Evolutionary conservation across 2,797 vertebrate genomes (phyloP), one percentile per base, ranked within the genome.

Genomic region (Zalophus californianus): DNA sequence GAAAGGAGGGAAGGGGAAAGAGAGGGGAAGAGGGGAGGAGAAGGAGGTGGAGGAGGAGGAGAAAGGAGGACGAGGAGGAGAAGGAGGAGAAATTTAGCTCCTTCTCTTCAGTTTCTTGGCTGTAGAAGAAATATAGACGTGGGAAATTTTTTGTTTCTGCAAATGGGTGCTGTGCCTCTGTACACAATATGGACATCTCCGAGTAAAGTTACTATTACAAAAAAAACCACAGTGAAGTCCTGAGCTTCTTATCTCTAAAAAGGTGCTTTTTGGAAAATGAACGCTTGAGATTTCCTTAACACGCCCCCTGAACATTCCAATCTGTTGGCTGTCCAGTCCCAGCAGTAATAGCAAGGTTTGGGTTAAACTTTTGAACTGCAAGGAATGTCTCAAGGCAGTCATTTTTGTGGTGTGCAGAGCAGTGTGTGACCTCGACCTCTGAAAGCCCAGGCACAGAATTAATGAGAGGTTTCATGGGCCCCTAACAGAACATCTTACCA

Each of bases 381-480:
- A 87, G 41, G n/a, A 85, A 35, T 84, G 48, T 54, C 58, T 92
- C 50, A 29, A 91, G 52, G 70, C 0, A 0, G 35, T 88, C 72
- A 52, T 96, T 97, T 96, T 77, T 94, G 90, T 72, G 90, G 92
- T 73, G 15, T 89, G 32, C 14, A 18, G 58, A 89, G 18, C 25
- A 72, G 50, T 41, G 23, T 70, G 58, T 78, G 20, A 77, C 29
- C 70, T 95, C 41, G 78, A 73, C 82, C n/a, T 70, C 56, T 89
- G 64, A 84, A 90, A 97, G 29, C 18, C 77, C 44, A 52, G 7
- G 10, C 16, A 27, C 38, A 82, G 72, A 87, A 88, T 92, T 94
- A 86, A 87, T 96, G 75, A 94, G 52, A 72, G 82, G 77, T 82
- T 97, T 92, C 87, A 72, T 88, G 52, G 72, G n/a, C 75, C 70